phyloP scores from a whole-genome alignment of 2,888 invertebrate genomes.

The Eremobia ochroleuca region DNA sequence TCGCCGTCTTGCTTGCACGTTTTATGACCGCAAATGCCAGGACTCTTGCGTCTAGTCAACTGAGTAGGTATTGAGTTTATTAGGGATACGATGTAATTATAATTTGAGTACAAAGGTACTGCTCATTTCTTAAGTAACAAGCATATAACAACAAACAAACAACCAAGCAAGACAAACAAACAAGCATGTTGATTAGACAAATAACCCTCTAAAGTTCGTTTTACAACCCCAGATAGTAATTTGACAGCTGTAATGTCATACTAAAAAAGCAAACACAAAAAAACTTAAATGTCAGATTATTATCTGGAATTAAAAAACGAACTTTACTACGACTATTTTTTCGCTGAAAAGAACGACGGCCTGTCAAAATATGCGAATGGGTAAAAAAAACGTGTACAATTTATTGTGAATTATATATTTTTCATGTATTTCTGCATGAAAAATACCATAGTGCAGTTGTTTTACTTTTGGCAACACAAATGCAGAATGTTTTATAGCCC shows the following conservation, averaged over 20 bases:
- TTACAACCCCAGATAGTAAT: not conserved
- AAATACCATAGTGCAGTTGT: conserved; percentile 38
- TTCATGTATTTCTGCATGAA: conserved; percentile 48
- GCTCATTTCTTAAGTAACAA: too few relatives aligned
- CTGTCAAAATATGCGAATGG: not conserved
- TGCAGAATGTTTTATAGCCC: conserved; percentile 26
- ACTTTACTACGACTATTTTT: not conserved
- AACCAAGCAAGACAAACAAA: too few relatives aligned
- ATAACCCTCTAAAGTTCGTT: not conserved
- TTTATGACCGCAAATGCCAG: not conserved
- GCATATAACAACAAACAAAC: too few relatives aligned
- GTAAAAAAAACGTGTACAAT: conserved; percentile 4
- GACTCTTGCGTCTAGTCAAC: not conserved
- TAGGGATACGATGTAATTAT: too few relatives aligned
- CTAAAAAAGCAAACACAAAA: not conserved
- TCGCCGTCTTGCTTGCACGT: not conserved
- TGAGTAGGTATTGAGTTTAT: not conserved
- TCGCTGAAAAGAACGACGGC: not conserved
- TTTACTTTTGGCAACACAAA: conserved; percentile 28
- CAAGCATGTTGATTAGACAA: too few relatives aligned
- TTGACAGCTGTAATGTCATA: not conserved
- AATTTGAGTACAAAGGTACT: too few relatives aligned
- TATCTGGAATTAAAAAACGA: not conserved
- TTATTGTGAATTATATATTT: too few relatives aligned
- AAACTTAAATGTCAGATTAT: not conserved